Evolutionary conservation across 2,113 vertebrate genomes (phyloP).

Genomic region (Perognathus longimembris): DNA sequence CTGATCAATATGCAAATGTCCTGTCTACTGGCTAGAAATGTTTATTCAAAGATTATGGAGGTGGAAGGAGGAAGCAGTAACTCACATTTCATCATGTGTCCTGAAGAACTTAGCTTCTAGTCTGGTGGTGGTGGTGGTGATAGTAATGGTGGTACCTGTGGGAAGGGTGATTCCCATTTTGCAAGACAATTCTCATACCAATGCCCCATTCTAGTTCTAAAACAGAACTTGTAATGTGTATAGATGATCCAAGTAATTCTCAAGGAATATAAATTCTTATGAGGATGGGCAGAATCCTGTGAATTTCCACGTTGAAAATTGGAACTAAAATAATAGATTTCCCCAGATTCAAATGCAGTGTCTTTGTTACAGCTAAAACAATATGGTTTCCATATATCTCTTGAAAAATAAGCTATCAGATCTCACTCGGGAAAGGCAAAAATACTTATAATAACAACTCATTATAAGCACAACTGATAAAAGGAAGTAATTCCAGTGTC

Average conservation of each 20-base stretch:
- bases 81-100: neutral
- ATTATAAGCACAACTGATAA: conserved; percentile 48
- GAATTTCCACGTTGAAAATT: neutral
- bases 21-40: neutral
- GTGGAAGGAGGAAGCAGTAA: accelerated
- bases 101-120: too few species aligned
- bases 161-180: neutral
- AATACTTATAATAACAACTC: conserved; percentile 47
- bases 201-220: neutral
- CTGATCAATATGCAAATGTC: neutral
- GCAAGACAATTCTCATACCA: neutral
- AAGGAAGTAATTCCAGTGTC: conserved; percentile 58
- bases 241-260: neutral
- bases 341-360: neutral
- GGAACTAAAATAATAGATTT: neutral
- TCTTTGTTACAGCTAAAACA: conserved; percentile 43
- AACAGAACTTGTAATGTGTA: neutral
- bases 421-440: conserved; percentile 18
- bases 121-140: too few species aligned
- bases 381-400: neutral
- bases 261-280: neutral
- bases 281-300: neutral
- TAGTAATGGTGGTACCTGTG: too few species aligned
- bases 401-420: neutral
- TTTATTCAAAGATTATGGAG: neutral